These are phyloP conservation scores for Australoheros scitulus DNA, from an alignment of 2,113 vertebrate genomes.

Conservation along the genomic window DNA sequence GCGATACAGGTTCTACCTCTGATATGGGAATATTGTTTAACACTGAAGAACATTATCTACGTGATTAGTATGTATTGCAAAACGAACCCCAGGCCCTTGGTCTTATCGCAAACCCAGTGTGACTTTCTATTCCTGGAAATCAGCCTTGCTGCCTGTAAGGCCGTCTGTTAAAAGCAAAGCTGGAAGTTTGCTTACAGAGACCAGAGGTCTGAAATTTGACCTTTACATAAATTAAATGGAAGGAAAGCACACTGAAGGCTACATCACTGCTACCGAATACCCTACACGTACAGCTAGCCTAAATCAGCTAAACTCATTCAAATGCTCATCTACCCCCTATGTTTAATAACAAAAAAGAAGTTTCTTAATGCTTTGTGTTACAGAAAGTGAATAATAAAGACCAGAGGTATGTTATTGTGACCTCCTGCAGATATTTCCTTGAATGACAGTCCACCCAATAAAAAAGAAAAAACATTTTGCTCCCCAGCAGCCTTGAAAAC, in stretches of 20 bases:
- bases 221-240: constrained; percentile 59
- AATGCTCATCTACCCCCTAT: neutral
- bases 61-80: constrained; percentile 61
- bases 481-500: neutral
- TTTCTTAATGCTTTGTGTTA: constrained; percentile 1
- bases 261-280: constrained; percentile 10
- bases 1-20: constrained; percentile 46
- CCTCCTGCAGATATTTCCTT: constrained; percentile 38
- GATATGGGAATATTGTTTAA: constrained; percentile 62
- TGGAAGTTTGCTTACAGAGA: constrained; percentile 52
- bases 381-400: neutral
- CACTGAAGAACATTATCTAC: constrained; percentile 53
- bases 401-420: constrained; percentile 26
- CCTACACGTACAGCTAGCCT: neutral
- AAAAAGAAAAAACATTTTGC: constrained; percentile 5
- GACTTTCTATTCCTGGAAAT: constrained; percentile 56
- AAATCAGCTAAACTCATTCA: neutral
- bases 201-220: constrained; percentile 56
- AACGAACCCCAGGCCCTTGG: constrained; percentile 50
- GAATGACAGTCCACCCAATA: constrained; percentile 31
- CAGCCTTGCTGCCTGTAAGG: constrained; percentile 49
- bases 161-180: constrained; percentile 49
- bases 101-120: constrained; percentile 54
- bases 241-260: constrained; percentile 17
- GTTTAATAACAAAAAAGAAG: constrained; percentile 3